Percentiles rank a stretch among this genome's conserved stretches.
These are phyloP conservation scores for Micoletzkya japonica DNA, from an alignment of 2,888 invertebrate genomes.

Conservation along the genomic window DNA sequence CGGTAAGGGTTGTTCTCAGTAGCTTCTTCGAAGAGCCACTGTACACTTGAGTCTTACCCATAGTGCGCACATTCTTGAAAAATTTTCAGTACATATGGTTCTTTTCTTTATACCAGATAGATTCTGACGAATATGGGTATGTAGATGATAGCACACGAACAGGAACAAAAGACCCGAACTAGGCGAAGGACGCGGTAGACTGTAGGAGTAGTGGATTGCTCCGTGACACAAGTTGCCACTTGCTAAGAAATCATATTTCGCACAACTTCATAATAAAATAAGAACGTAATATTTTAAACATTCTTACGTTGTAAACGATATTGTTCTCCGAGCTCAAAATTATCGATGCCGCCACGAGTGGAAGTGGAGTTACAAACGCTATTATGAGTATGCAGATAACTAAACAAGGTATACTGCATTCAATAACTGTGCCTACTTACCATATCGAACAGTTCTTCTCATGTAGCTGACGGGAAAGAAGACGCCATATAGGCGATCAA, in stretches of 20 bases:
- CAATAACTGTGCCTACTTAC: background rate
- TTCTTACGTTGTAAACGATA: too few relatives aligned
- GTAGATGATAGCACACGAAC: background rate
- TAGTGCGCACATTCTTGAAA: too few relatives aligned
- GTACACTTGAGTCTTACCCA: too few relatives aligned
- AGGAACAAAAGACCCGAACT: background rate
- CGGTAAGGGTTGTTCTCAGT: slow-evolving; percentile 11
- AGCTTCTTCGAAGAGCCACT: too few relatives aligned
- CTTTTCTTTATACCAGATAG: background rate
- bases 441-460: background rate
- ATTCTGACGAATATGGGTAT: background rate
- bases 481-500: slow-evolving; percentile 17
- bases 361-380: background rate
- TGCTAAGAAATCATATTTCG: too few relatives aligned
- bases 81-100: too few relatives aligned
- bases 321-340: background rate
- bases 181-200: background rate
- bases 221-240: background rate
- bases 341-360: background rate
- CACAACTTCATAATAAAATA: too few relatives aligned
- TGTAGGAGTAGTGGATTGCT: background rate
- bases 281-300: too few relatives aligned
- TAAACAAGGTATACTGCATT: background rate
- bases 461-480: slow-evolving; percentile 26
- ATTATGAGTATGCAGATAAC: background rate